Percentiles rank a stretch among this genome's conserved stretches.
Conservation (phyloP, 2,888 invertebrate genomes). For the Marronus borbonicus region DNA sequence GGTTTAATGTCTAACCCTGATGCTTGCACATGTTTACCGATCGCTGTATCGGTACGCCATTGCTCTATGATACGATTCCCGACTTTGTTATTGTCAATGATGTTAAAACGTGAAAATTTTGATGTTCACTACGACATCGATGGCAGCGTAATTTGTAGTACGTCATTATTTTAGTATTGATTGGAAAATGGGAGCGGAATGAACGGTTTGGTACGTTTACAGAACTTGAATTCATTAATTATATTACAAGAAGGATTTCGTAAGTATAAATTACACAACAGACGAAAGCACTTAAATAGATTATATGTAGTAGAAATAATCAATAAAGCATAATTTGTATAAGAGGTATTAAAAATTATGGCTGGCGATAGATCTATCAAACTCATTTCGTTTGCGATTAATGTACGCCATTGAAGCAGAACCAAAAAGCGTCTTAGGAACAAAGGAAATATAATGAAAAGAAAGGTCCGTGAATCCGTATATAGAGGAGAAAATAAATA, state of each 20-base stretch:
- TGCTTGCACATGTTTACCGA: not conserved
- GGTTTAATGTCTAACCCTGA: not conserved
- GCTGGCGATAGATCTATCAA: not conserved
- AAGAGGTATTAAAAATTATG: not conserved
- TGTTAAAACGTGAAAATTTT: not conserved
- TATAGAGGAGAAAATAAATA: too few relatives aligned
- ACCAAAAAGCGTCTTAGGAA: too few relatives aligned
- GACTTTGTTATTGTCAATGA: not conserved
- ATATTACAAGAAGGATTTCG: too few relatives aligned
- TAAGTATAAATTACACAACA: not conserved
- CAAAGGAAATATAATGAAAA: too few relatives aligned
- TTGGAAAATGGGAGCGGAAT: not conserved
- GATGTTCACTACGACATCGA: not conserved
- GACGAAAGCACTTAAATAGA: not conserved
- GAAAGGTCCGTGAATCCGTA: too few relatives aligned
- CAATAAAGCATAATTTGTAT: not conserved
- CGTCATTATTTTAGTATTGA: slow-evolving; percentile 18
- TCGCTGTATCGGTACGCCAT: too few relatives aligned
- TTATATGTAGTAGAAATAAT: not conserved
- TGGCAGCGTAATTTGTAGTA: not conserved
- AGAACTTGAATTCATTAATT: not conserved
- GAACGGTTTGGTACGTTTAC: not conserved
- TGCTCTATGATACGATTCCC: not conserved
- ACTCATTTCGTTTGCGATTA: not conserved
- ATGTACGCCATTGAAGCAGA: not conserved